Evolutionary conservation across 2,797 vertebrate genomes (phyloP), one percentile per base, ranked within the genome.

Genomic region (Steatocranus sp.): DNA sequence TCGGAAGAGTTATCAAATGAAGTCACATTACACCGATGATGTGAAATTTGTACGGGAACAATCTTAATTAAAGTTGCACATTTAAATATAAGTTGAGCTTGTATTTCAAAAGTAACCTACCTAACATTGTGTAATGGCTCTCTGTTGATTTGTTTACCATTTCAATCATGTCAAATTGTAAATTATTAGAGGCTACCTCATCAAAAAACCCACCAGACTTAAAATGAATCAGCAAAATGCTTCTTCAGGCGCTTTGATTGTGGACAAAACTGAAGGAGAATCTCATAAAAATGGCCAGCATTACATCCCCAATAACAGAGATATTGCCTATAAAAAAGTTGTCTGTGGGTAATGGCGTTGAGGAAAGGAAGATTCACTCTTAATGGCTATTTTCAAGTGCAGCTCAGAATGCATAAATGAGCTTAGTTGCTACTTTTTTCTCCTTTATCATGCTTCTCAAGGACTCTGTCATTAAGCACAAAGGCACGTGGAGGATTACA

Each of bases 391-490:
- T 76, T 86, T 54, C 20, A 73, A 85, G 80, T 68, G 38, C 46
- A 10, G 20, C 27, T 74, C 8, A 11, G 18, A 81, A 81, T 86
- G 79, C 15, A 36, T 80, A 82, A 81, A 78, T 48, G 76, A 58
- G 34, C 18, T 75, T 43, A 79, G 61, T 32, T 63, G 43, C 78
- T 23, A 50, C 18, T 73, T 23, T 38, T 58, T 61, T 54, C 53
- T 46, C 17, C 23, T 75, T 6, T 15, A 34, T 53, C n/a, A 8
- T 79, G 9, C 56, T 53, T 18, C n/a, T 79, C 82, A 89, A 89
- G 85, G 91, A 88, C 80, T 63, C 76, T 74, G 80, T 41, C 53
- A 68, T 20, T 78, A 27, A 80, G 68, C 15, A 74, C 63, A 84
- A 85, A 79, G 68, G 38, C 63, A 75, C 2, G 2, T 6, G 8